Base-by-base conservation (phyloP, 2,113 vertebrate species). In the Perca fluviatilis region DNA sequence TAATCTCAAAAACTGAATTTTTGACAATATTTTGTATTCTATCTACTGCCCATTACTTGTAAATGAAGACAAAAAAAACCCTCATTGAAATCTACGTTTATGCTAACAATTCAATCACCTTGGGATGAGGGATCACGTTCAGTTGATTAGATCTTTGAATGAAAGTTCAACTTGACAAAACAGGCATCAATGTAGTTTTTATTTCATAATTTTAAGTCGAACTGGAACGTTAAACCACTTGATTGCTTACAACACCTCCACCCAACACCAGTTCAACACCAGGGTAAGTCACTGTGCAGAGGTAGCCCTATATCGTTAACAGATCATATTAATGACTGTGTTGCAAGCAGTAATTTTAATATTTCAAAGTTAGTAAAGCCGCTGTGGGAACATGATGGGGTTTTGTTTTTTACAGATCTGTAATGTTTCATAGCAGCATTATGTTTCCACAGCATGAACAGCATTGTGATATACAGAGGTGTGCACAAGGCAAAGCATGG, bases 261-360 rank as follows among this genome's bases (percentile, higher is more conserved):
- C 1, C 46, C 27, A 73, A 57, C 51, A 33, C 19, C 1, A 25
- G 12, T n/a, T 33, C 7, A 43, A 61, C 25, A 33, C 6, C 18
- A 71, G 25, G 25, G 46, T 64, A 2, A 9, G 79, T 64, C 54
- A 63, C 14, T 19, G 60, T 53, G 58, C 67, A 76, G 84, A 88
- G 70, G 81, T 88, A 90, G 88, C 47, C 40, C 40, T 11, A 43
- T 43, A 2, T 27, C 27, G 51, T 73, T 75, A 84, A 75, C 21
- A 71, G 33, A 80, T 69, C 19, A 27, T 47, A 21, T 27, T 78
- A 51, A 36, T 57, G 49, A 69, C 40, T 46, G n/a, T 61, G 61
- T 58, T 72, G 71, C 72, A 85, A 73, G 76, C 47, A 69, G 75
- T 51, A 33, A n/a, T 43, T 76, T 66, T 14, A 43, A 11, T 66